Percentiles rank a stretch among this genome's conserved stretches.
Conservation (phyloP, 2,797 vertebrate species). For the Eleutherodactylus coqui region DNA sequence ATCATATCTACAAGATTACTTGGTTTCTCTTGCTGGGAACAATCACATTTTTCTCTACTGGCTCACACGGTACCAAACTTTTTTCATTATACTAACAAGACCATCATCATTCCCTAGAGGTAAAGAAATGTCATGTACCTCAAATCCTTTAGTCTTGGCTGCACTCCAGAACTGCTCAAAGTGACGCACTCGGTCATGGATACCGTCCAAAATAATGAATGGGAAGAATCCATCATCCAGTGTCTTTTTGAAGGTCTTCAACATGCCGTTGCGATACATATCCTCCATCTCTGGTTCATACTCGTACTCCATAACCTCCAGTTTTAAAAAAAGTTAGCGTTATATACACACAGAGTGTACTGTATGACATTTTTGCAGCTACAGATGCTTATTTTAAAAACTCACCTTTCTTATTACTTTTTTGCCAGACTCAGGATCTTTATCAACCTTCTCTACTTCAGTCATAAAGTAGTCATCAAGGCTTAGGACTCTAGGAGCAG, state of each 20-base stretch:
- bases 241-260: slow-evolving; percentile 98
- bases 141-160: slow-evolving; percentile 98
- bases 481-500: slow-evolving; percentile 94
- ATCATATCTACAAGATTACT: no score
- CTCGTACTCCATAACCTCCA: slow-evolving; percentile 93
- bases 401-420: slow-evolving; percentile 92
- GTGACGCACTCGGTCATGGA: slow-evolving; percentile 94
- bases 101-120: no score
- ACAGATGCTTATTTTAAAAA: not conserved
- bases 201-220: slow-evolving; percentile 96
- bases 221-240: slow-evolving; percentile 98
- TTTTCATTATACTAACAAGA: no score
- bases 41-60: no score
- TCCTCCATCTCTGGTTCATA: slow-evolving; percentile 99
- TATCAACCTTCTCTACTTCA: slow-evolving; percentile 93
- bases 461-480: slow-evolving; percentile 98
- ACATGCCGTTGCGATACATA: slow-evolving; percentile 94
- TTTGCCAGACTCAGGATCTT: slow-evolving; percentile 94
- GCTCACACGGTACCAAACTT: no score
- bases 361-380: not conserved
- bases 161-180: slow-evolving; percentile 99
- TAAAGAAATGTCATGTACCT: slow-evolving; percentile 76
- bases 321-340: not conserved
- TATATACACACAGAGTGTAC: no score
- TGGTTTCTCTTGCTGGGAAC: no score